A percentile compares a stretch with the other conserved stretches of the same genome.
Conservation (phyloP, 2,888 invertebrate genomes). For the Tetrapedia diversipes region DNA sequence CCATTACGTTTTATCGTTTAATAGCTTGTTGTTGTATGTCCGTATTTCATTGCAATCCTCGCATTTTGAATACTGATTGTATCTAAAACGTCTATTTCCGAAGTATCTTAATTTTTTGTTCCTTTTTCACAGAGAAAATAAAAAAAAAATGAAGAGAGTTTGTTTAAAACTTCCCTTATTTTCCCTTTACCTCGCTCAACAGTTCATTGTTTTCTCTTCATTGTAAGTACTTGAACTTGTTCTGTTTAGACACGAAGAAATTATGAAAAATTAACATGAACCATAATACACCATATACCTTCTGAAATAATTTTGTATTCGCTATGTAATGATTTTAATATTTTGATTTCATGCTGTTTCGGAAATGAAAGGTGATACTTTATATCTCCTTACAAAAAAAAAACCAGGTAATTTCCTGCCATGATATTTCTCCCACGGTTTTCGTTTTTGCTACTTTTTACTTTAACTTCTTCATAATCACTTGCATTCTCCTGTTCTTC, state of each 20-base stretch:
- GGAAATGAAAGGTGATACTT: no score
- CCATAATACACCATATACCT: no score
- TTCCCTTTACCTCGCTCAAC: background rate
- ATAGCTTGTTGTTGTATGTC: no score
- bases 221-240: background rate
- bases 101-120: slow-evolving; percentile 62
- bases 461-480: no score
- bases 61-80: background rate
- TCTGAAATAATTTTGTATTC: background rate
- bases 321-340: background rate
- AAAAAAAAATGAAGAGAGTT: slow-evolving; percentile 8
- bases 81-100: slow-evolving; percentile 20
- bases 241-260: background rate
- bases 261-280: background rate
- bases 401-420: background rate
- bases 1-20: background rate
- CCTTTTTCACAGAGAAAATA: slow-evolving; percentile 38
- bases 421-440: background rate
- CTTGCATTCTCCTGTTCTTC: no score
- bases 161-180: background rate
- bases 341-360: no score
- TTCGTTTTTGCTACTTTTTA: no score
- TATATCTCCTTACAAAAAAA: no score
- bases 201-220: no score
- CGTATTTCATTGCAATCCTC: background rate